phyloP scores from a whole-genome alignment of 2,797 vertebrate genomes.

The Cuniculus paca region DNA sequence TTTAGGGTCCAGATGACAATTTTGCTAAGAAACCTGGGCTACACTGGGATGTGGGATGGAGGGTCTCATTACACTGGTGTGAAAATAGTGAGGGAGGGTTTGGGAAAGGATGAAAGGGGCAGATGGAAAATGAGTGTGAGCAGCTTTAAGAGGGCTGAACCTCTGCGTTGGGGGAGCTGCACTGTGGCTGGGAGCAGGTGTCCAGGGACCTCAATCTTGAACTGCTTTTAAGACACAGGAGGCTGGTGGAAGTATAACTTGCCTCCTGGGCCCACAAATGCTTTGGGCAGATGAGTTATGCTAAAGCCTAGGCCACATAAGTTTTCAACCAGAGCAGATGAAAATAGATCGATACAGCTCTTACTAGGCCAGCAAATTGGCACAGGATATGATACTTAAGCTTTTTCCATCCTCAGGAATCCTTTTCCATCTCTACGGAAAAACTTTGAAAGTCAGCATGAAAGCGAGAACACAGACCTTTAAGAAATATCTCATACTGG shows the following conservation, averaged over 20 bases:
- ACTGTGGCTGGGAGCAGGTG: background rate
- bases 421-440: constrained; percentile 64
- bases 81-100: background rate
- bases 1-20: constrained; percentile 11
- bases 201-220: background rate
- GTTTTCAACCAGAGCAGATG: constrained; percentile 2
- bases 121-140: background rate
- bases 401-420: constrained; percentile 59
- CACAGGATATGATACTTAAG: background rate
- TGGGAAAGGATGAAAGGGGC: background rate
- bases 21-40: background rate
- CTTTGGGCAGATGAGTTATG: background rate
- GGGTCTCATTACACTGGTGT: background rate
- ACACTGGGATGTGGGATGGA: background rate
- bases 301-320: background rate
- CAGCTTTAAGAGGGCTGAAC: background rate
- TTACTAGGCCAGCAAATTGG: constrained; percentile 49
- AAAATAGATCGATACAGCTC: background rate
- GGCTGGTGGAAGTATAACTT: constrained; percentile 10
- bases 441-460: constrained; percentile 64
- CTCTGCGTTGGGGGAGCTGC: background rate
- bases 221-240: background rate
- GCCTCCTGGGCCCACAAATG: background rate
- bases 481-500: constrained; percentile 35
- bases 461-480: constrained; percentile 66